Percentiles rank a stretch among this genome's conserved stretches.
Conservation (phyloP, 2,113 vertebrate species). For the Camelus dromedarius region DNA sequence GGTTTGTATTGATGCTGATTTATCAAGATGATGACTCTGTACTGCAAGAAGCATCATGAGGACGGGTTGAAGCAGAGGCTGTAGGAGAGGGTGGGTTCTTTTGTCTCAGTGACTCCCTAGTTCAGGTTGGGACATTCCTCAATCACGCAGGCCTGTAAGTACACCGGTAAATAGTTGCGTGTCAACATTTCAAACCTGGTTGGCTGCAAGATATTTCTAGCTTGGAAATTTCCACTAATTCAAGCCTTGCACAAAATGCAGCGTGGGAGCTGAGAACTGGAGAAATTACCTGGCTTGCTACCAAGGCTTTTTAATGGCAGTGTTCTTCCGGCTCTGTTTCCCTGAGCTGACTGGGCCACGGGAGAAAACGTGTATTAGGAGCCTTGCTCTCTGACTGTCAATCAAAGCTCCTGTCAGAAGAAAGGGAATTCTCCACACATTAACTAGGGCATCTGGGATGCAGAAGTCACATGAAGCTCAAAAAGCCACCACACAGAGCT, state of each 20-base stretch:
- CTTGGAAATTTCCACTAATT: conserved; percentile 80
- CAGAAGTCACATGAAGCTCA: not conserved
- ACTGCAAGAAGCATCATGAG: not conserved
- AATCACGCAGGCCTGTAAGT: not conserved
- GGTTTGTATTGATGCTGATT: not conserved
- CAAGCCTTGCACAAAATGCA: conserved; percentile 33
- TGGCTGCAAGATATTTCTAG: conserved; percentile 75
- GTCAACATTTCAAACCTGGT: conserved; percentile 66
- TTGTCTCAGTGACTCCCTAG: not conserved
- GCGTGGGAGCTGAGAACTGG: conserved; percentile 54
- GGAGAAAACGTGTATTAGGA: conserved; percentile 10
- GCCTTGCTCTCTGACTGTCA: conserved; percentile 32
- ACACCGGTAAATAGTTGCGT: conserved; percentile 35
- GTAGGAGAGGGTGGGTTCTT: not conserved
- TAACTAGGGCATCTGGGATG: not conserved
- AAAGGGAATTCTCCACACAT: not conserved
- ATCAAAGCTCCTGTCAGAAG: not conserved
- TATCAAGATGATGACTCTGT: not conserved
- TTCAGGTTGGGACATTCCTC: conserved; percentile 44
- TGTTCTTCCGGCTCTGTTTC: conserved; percentile 54
- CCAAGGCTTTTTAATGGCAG: conserved; percentile 45
- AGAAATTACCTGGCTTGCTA: conserved; percentile 67
- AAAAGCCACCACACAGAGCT: not conserved
- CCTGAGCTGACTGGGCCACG: not conserved
- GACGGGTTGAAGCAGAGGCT: not conserved